Conservation (phyloP, 2,797 vertebrate genomes). For the Halcyon leucocephala region DNA sequence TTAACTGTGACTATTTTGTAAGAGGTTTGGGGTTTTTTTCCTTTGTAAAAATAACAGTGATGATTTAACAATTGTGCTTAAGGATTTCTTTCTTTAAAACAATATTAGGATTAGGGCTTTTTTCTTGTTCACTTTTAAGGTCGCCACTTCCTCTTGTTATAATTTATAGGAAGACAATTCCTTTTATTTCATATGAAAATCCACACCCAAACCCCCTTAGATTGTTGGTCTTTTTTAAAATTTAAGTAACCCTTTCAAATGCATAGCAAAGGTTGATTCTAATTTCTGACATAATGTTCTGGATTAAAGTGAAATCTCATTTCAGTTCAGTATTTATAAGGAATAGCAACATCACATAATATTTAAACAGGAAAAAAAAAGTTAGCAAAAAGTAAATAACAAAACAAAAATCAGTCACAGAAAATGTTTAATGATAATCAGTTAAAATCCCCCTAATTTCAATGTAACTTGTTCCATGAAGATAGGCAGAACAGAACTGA, state of each 20-base stretch:
- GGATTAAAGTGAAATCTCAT: neutral
- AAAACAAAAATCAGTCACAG: neutral
- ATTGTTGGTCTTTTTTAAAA: neutral
- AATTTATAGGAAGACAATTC: neutral
- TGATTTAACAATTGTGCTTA: neutral
- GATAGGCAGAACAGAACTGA: neutral
- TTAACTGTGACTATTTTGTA: neutral
- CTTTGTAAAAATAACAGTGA: neutral
- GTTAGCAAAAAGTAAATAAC: neutral
- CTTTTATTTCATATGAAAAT: neutral
- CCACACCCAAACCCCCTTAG: neutral
- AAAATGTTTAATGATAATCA: neutral
- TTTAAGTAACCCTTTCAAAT: neutral
- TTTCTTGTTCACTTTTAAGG: neutral
- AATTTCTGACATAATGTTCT: neutral
- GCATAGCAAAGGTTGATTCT: neutral
- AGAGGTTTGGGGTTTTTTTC: neutral
- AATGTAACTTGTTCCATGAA: neutral
- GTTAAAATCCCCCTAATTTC: neutral
- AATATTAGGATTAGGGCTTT: fast-evolving
- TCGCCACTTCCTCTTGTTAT: neutral
- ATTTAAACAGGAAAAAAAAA: neutral
- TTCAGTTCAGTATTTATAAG: neutral
- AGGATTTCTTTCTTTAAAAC: neutral
- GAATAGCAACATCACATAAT: neutral